Conservation (phyloP, 2,113 vertebrate species). For the Eurystomus gularis region DNA sequence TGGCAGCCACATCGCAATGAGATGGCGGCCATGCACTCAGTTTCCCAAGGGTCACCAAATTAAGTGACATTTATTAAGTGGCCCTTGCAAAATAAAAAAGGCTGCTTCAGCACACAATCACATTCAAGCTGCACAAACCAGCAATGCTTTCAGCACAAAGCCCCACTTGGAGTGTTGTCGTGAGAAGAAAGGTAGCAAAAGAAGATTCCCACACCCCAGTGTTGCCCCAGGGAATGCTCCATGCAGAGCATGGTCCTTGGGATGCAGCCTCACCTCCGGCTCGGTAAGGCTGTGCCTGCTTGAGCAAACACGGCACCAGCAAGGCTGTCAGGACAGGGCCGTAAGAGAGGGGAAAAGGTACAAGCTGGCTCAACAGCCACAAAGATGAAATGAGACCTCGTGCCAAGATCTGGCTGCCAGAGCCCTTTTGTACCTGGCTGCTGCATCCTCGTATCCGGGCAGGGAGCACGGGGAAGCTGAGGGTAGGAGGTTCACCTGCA, state of each 20-base stretch:
- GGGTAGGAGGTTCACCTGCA: neutral
- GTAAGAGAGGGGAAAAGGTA: neutral
- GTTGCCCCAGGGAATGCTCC: neutral
- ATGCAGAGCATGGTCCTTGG: neutral
- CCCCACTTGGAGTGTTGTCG: neutral
- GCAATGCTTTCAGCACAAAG: conserved; percentile 2
- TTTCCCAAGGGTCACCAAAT: neutral
- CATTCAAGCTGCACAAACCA: neutral
- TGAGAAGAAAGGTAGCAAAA: neutral
- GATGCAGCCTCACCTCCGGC: neutral
- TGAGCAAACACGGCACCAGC: neutral
- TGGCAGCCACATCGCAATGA: neutral
- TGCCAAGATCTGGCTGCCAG: neutral
- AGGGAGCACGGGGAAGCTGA: neutral
- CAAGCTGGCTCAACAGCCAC: neutral
- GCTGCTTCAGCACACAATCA: neutral
- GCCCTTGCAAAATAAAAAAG: conserved; percentile 3
- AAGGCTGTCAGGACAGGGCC: neutral
- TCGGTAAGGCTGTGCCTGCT: neutral
- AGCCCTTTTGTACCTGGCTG: neutral
- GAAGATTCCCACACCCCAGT: neutral
- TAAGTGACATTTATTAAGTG: conserved; percentile 52
- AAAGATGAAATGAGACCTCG: neutral
- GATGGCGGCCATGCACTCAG: neutral
- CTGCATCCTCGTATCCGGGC: neutral